Percentiles rank a stretch among this genome's conserved stretches.
Evolutionary conservation across 2,888 invertebrate genomes (phyloP).

Genomic region (Tetanocera ferruginea): DNA sequence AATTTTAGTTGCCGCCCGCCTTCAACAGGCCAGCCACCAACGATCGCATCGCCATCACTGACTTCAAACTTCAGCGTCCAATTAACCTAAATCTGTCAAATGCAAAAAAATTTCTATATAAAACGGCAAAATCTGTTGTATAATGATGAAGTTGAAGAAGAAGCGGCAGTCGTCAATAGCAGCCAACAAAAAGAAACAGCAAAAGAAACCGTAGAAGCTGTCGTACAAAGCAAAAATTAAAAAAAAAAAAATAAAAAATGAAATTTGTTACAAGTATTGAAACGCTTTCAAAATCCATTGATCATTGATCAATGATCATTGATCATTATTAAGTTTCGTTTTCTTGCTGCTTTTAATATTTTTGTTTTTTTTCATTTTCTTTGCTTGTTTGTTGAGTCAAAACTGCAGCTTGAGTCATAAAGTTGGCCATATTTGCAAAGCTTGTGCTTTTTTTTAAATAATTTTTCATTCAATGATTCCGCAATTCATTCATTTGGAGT

Average conservation of each 20-base stretch:
- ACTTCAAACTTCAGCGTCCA: conserved; percentile 16
- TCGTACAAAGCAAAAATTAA: background rate
- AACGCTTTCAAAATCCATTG: too few relatives aligned
- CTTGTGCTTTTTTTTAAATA: too few relatives aligned
- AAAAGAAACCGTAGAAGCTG: background rate
- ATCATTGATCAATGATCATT: too few relatives aligned
- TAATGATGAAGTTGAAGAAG: background rate
- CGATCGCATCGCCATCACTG: background rate
- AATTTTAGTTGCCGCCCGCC: background rate
- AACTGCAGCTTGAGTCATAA: too few relatives aligned
- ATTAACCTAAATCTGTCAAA: conserved; percentile 37
- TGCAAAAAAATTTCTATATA: conserved; percentile 12
- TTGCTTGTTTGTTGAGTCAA: too few relatives aligned
- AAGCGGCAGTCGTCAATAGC: background rate
- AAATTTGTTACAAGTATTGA: too few relatives aligned
- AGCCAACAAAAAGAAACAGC: background rate
- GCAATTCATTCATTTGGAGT: too few relatives aligned
- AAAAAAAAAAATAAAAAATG: background rate
- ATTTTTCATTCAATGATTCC: too few relatives aligned
- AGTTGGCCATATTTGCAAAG: too few relatives aligned
- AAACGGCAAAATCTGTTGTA: conserved; percentile 6
- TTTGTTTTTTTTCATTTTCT: too few relatives aligned
- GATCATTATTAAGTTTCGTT: too few relatives aligned
- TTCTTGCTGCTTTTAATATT: too few relatives aligned
- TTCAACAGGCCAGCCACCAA: background rate